These are phyloP conservation scores for Laupala kohalensis DNA, from an alignment of 1,140 invertebrate species.

Conservation along the genomic window DNA sequence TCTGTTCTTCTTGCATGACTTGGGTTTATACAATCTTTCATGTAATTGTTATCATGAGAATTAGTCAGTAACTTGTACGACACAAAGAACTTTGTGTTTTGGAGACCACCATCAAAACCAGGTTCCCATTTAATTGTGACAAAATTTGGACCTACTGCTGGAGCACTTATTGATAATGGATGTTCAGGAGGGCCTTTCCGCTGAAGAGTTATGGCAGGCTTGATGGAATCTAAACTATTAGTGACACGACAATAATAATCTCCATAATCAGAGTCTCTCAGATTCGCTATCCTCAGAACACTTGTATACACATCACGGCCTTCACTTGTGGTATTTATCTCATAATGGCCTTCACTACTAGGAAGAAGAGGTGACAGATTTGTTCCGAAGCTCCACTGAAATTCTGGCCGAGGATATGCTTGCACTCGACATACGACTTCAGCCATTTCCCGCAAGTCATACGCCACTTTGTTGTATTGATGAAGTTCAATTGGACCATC, in stretches of 20 bases:
- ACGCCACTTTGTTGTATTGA: constrained; percentile 78
- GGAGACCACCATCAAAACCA: constrained; percentile 77
- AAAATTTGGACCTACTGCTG: constrained; percentile 57
- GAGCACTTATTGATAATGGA: constrained; percentile 52
- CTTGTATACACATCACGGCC: constrained; percentile 72
- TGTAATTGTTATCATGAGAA: constrained; percentile 26
- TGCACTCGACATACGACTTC: constrained; percentile 77
- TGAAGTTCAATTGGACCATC: constrained; percentile 73
- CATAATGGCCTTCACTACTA: constrained; percentile 66
- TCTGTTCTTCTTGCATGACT: constrained; percentile 20
- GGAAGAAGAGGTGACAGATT: constrained; percentile 55
- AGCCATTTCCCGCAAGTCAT: constrained; percentile 67
- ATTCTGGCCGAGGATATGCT: constrained; percentile 81
- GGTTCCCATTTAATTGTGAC: constrained; percentile 70
- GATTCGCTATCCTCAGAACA: constrained; percentile 57
- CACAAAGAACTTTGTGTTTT: constrained; percentile 74
- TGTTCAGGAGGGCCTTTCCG: constrained; percentile 72
- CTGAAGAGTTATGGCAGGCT: constrained; percentile 64
- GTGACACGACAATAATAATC: constrained; percentile 76
- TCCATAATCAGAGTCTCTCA: constrained; percentile 70
- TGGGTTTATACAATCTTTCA: constrained; percentile 10
- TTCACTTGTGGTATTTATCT: constrained; percentile 63
- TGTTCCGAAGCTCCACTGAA: constrained; percentile 75
- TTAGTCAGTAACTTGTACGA: constrained; percentile 50
- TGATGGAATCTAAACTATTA: constrained; percentile 39